Base-by-base conservation (phyloP, 2,888 invertebrate genomes). In the Pseudococcus longispinus region DNA sequence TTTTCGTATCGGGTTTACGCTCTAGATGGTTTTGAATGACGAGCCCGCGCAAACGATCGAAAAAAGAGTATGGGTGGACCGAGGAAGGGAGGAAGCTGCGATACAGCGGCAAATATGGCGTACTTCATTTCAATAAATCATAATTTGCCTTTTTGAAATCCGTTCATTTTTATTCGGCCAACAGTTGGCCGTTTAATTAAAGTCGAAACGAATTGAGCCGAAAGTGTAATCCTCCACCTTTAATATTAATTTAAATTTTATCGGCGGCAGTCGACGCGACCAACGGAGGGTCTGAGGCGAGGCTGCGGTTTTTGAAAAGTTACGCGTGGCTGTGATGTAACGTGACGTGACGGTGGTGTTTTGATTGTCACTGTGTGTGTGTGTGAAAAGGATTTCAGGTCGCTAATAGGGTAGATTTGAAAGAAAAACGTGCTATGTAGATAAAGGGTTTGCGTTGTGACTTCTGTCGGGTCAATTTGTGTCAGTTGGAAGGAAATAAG, bases 121-220 rank as follows among this genome's bases (percentile, higher is more conserved):
- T 60, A 60, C 70, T 70, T 70, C 70, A 70, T 70, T 70, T 70
- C 70, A 70, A 70, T 70, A 70, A 70, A 70, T 70, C 70, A 70
- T 70, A 70, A 70, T 70, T 70, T 29, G 70, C 70, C 29, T 70
- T 70, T 70, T 26, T 60, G 29, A 70, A 70, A 70, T 70, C 29
- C 18, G 11, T 70, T 29, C 70, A 70, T 70, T 70, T 70, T 70
- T 70, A 70, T 70, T 29, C 70, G 29, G 29, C 26, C 70, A 70
- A 70, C 70, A 70, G 70, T 70, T 70, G 70, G 70, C 13, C 70
- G 70, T 70, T 70, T 70, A 70, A 70, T 70, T 70, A 70, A 70
- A 70, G 70, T 70, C 70, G 26, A 70, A 70, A 70, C 70, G 70
- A 70, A 70, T 70, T 32, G 70, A 70, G 70, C 70, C 15, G 29